Base-by-base conservation (phyloP, 2,113 vertebrate genomes). In the Scytalopus superciliaris region DNA sequence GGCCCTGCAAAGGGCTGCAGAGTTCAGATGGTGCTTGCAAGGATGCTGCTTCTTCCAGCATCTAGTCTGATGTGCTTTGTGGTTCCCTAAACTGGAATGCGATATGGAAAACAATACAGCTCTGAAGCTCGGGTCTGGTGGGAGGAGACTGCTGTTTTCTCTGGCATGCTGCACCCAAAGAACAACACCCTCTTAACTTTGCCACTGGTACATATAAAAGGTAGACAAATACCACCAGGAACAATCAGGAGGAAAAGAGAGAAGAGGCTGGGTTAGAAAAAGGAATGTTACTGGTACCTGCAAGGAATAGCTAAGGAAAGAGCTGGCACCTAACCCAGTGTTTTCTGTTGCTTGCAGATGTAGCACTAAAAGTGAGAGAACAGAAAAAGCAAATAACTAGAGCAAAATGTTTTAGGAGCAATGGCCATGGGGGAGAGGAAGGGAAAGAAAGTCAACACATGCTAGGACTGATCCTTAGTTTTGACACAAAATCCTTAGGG, bases 261-360 rank as follows among this genome's bases (percentile, higher is more conserved):
- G 81, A 82, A 81, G 17, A 31, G 47, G 6, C 42, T 24, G 31
- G 5, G 18, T 27, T 79, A 68, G 87, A 52, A 47, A 64, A 82
- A 5, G 17, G 14, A 35, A 60, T 68, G 69, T 25, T 72, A 28
- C 55, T 52, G 3, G 0, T 35, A 60, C 52, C 44, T 49, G 59
- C 24, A 84, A 73, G 40, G 44, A 90, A 83, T 7, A 53, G 39
- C 74, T 72, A 84, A 66, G 47, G 50, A 81, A 87, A 84, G 90
- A 85, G 33, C 10, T 87, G 75, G 87, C 89, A 90, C 45, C 49
- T 44, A 64, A 64, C 44, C 25, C 27, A 55, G 44, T 11, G 15
- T 68, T 79, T 91, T 47, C 67, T 68, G 64, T 87, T 76, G 27
- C 90, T 85, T 91, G 62, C 57, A 95, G 66, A 87, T 45, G 59